phyloP scores from a whole-genome alignment of 1,140 invertebrate species.

The Danaus melanippus region DNA sequence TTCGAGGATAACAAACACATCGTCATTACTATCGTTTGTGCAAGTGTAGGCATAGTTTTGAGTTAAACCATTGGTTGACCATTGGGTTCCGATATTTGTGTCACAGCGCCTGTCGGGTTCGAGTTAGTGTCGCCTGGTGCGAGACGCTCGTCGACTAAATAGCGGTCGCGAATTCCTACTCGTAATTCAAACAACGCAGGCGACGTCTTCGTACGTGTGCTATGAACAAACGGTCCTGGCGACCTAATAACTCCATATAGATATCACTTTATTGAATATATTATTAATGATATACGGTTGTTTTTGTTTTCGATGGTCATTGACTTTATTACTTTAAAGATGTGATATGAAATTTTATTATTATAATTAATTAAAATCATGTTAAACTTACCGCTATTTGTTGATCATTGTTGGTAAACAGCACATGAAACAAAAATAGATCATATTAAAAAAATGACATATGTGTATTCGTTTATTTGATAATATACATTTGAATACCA shows the following conservation, averaged over 20 bases:
- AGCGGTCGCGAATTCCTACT: constrained; percentile 69
- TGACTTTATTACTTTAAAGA: constrained; percentile 8
- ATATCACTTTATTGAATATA: constrained; percentile 44
- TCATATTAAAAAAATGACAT: constrained; percentile 4
- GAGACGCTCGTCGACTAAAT: constrained; percentile 46
- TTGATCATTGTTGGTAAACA: constrained; percentile 25
- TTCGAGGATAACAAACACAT: constrained; percentile 45
- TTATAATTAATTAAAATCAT: constrained; percentile 4
- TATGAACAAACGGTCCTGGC: constrained; percentile 50
- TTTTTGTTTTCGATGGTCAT: constrained; percentile 11
- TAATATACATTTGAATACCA: neutral
- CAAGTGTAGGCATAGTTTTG: constrained; percentile 39
- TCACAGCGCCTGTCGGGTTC: constrained; percentile 43
- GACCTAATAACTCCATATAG: constrained; percentile 58
- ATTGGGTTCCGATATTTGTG: constrained; percentile 56
- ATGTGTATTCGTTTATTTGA: constrained; percentile 2
- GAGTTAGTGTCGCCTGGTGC: constrained; percentile 17
- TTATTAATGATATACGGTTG: constrained; percentile 22
- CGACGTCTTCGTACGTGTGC: constrained; percentile 45
- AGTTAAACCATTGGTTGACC: constrained; percentile 34
- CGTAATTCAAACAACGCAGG: constrained; percentile 65
- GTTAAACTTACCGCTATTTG: constrained; percentile 51
- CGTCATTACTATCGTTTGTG: constrained; percentile 42
- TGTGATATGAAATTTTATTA: constrained; percentile 1
- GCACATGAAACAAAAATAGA: constrained; percentile 61